phyloP scores from a whole-genome alignment of 2,888 invertebrate species.

The Endotricha flammealis region DNA sequence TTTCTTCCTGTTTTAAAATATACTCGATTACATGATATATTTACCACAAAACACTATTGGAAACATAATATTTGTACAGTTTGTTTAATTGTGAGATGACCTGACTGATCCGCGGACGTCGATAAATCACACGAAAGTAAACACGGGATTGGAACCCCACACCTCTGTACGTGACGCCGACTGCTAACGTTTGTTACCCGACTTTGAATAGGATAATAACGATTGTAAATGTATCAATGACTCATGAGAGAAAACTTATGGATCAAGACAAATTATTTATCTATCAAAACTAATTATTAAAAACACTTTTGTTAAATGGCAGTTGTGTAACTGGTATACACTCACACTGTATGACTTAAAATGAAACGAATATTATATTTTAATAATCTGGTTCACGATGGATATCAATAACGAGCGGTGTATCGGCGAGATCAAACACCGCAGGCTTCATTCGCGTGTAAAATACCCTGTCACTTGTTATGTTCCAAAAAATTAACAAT shows the following conservation, averaged over 20 bases:
- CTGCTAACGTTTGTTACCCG: constrained; percentile 5
- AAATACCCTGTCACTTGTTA: not conserved
- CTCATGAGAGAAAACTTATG: constrained; percentile 33
- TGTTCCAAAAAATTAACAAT: not conserved
- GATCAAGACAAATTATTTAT: too few relatives aligned
- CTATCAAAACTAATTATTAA: too few relatives aligned
- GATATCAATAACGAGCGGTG: not conserved
- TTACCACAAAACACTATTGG: constrained; percentile 6
- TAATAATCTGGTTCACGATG: not conserved
- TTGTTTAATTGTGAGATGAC: constrained; percentile 51
- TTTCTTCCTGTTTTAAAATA: too few relatives aligned
- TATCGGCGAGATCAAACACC: not conserved
- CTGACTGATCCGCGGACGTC: constrained; percentile 54
- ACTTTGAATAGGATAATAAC: not conserved
- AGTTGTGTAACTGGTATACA: too few relatives aligned
- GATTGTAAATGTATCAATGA: constrained; percentile 12
- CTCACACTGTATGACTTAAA: too few relatives aligned
- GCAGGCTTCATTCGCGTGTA: not conserved
- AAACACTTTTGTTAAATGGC: too few relatives aligned
- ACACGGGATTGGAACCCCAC: constrained; percentile 39
- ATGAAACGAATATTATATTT: too few relatives aligned
- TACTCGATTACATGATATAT: not conserved
- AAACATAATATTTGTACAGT: constrained; percentile 30
- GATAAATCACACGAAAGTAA: constrained; percentile 69
- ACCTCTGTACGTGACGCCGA: constrained; percentile 5